Evolutionary conservation across 2,888 invertebrate genomes (phyloP).

Genomic region (Geotrupes spiniger): DNA sequence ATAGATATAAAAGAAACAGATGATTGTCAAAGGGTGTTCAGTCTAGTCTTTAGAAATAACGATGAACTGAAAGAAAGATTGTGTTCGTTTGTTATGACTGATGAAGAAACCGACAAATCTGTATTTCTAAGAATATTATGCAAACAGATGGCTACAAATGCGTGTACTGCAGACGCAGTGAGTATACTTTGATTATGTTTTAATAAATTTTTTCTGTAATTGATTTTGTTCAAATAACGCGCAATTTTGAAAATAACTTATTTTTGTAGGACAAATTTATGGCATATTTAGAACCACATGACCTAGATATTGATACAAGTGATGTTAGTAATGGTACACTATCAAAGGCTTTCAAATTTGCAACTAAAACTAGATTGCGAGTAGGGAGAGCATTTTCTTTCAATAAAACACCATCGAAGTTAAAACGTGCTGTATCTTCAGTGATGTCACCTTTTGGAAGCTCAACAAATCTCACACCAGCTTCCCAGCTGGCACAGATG

Average conservation of each 20-base stretch:
- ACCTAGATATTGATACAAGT: slow-evolving; percentile 84
- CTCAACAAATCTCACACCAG: slow-evolving; percentile 77
- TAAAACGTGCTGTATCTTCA: slow-evolving; percentile 91
- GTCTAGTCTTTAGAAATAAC: slow-evolving; percentile 82
- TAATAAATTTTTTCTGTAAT: slow-evolving; percentile 8
- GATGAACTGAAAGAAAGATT: slow-evolving; percentile 83
- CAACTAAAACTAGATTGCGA: slow-evolving; percentile 78
- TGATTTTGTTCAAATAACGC: slow-evolving; percentile 7
- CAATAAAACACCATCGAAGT: slow-evolving; percentile 90
- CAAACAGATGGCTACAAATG: slow-evolving; percentile 87
- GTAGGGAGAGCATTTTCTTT: slow-evolving; percentile 94
- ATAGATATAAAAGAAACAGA: slow-evolving; percentile 87
- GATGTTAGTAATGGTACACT: slow-evolving; percentile 84
- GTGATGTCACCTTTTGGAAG: slow-evolving; percentile 91
- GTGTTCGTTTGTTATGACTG: slow-evolving; percentile 82
- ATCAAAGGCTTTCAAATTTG: slow-evolving; percentile 88
- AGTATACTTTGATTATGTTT: slow-evolving; percentile 44
- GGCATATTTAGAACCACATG: slow-evolving; percentile 73
- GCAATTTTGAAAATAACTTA: slow-evolving; percentile 7
- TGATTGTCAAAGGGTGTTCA: slow-evolving; percentile 88
- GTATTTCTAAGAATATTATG: slow-evolving; percentile 80
- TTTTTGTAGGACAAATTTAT: slow-evolving; percentile 74
- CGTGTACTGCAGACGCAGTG: slow-evolving; percentile 90
- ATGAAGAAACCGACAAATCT: slow-evolving; percentile 79
- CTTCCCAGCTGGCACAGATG: slow-evolving; percentile 83